phyloP scores from a whole-genome alignment of 2,113 vertebrate genomes.

The Crotalus tigris region DNA sequence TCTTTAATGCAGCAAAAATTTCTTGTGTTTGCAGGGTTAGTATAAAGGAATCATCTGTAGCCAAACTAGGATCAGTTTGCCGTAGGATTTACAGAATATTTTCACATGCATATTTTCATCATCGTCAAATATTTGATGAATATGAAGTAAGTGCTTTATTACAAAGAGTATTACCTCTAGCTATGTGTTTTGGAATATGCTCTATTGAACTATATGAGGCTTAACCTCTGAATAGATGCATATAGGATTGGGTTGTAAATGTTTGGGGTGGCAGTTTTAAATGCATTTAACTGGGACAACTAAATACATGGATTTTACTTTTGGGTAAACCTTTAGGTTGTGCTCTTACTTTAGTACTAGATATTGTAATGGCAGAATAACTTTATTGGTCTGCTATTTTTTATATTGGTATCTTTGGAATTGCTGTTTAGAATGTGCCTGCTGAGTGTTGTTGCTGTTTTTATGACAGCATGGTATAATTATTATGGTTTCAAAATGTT shows the following conservation, averaged over 20 bases:
- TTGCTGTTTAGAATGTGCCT: not conserved
- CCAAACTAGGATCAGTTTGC: slow-evolving; percentile 97
- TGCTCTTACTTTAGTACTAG: not conserved
- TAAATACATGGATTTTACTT: not conserved
- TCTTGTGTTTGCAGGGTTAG: slow-evolving; percentile 82
- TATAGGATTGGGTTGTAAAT: not conserved
- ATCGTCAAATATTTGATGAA: slow-evolving; percentile 98
- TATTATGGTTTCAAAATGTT: not conserved
- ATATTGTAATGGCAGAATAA: not conserved
- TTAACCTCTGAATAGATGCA: not conserved
- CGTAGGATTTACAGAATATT: slow-evolving; percentile 99
- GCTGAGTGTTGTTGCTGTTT: not conserved
- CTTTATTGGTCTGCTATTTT: not conserved
- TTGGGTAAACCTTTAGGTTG: not conserved
- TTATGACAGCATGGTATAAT: not conserved
- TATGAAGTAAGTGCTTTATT: slow-evolving; percentile 85
- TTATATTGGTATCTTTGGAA: not conserved
- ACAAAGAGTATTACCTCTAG: not conserved
- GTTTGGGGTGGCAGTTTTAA: not conserved
- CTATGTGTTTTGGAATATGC: not conserved
- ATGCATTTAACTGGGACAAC: not conserved
- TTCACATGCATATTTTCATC: slow-evolving; percentile 98
- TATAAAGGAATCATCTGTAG: slow-evolving; percentile 99
- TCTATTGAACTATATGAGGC: not conserved
- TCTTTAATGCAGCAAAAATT: not conserved